Conservation (phyloP, 2,113 vertebrate genomes). For the Platanista minor region DNA sequence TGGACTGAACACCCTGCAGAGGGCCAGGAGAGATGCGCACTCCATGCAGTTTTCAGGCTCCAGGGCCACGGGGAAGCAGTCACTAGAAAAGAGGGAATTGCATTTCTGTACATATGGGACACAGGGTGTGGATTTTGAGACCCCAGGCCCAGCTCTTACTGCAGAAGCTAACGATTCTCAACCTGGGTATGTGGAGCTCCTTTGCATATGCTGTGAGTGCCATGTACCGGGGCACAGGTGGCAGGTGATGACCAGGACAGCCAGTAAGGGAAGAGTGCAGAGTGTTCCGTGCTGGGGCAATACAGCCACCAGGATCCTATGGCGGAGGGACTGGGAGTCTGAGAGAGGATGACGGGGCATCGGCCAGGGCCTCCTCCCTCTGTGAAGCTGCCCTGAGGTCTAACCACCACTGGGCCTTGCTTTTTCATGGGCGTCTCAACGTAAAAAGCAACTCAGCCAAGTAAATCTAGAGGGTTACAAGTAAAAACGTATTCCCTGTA, state of each 20-base stretch:
- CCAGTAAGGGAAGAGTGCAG: too few relatives aligned
- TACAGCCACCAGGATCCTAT: neutral
- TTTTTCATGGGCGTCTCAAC: neutral
- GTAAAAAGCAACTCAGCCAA: neutral
- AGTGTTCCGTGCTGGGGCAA: fast-evolving
- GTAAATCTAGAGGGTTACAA: neutral
- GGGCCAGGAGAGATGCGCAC: neutral
- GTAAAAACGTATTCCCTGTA: fast-evolving
- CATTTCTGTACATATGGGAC: neutral
- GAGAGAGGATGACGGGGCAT: fast-evolving
- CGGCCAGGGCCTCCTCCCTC: neutral
- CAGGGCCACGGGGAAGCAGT: neutral
- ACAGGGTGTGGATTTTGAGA: neutral
- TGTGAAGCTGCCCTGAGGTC: fast-evolving
- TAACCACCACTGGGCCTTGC: neutral
- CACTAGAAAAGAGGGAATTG: neutral
- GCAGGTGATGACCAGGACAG: too few relatives aligned
- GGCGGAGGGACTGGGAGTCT: fast-evolving
- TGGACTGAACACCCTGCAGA: too few relatives aligned
- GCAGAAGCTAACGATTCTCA: neutral
- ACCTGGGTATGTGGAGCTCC: neutral
- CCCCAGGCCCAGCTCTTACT: neutral
- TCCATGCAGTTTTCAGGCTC: neutral
- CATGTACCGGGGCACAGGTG: neutral
- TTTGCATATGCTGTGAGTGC: neutral